Evolutionary conservation across 2,113 vertebrate genomes (phyloP), one percentile per base, ranked within the genome.

Genomic region (Danionella cerebrum): DNA sequence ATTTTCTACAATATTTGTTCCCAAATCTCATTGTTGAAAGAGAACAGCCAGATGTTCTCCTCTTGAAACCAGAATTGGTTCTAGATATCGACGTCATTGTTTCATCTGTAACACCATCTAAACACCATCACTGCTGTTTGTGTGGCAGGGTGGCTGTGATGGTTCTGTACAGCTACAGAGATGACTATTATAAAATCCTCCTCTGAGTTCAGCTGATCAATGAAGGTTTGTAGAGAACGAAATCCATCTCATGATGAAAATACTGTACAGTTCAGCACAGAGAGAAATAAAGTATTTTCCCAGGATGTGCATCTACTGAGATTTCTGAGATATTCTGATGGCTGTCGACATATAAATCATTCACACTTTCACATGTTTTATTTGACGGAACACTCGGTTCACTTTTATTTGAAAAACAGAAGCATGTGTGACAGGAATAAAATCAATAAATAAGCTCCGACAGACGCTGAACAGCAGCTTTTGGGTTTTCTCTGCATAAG

Each of bases 181-280:
- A 97, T 0, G 96, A 98, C 75, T 94, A 92, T 79, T 95, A 94
- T 84, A 94, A 94, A 85, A 87, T 94, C 79, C 86, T 98, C 18
- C 87, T 98, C 60, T 98, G 88, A 87, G n/a, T n/a, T n/a, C n/a
- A n/a, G n/a, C n/a, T n/a, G n/a, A n/a, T n/a, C n/a, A n/a, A n/a
- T n/a, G n/a, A n/a, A n/a, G n/a, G n/a, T n/a, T n/a, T n/a, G n/a
- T n/a, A n/a, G n/a, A n/a, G n/a, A n/a, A n/a, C n/a, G n/a, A n/a
- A n/a, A n/a, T 54, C 72, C 67, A 74, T 14, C 13, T 27, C 14
- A 44, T 16, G 45, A 45, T 47, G 50, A 42, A 7, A 44, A 45
- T 60, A 31, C 58, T 60, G 58, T 60, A 60, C 58, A 60, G 39
- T 19, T 1, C 41, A 19, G 3, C 47, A 25, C 44, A 35, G 7